Base-by-base conservation (phyloP, 2,113 vertebrate species). In the Polypterus bichir region DNA sequence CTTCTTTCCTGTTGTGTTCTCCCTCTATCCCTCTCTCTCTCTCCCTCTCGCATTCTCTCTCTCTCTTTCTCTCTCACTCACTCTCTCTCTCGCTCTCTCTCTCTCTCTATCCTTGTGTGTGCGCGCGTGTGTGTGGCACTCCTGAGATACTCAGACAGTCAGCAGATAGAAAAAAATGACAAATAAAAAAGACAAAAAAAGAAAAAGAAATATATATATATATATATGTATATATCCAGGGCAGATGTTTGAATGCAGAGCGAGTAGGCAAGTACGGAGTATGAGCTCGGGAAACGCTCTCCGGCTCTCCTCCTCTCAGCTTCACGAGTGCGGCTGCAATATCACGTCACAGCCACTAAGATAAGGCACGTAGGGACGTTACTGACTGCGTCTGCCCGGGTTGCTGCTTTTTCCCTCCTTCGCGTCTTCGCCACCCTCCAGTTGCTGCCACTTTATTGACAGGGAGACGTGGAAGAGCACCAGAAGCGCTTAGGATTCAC, bases 301-400 rank as follows among this genome's bases (percentile, higher is more conserved):
- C 67, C 65, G 66, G 27, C 60, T 67, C 79, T 80, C 61, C 72
- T 74, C 77, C 74, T 76, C 76, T 74, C 70, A 76, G 80, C 81
- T 80, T 73, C 78, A 60, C 78, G 74, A 83, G 62, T 68, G 67
- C 63, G 80, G 83, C 82, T 86, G 86, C 86, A 88, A 82, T 83
- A 86, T 79, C 84, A 77, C 83, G 84, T 86, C 86, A 88, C 81
- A 70, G 80, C 78, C 81, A 76, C 81, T 75, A 71, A 82, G 79
- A 84, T 79, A 79, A 78, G 76, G 85, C 83, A 82, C 83, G 80
- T 81, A 78, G 78, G 78, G 74, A 81, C 84, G 79, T 74, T 75
- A 71, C 74, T 76, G 69, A 69, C 79, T 85, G 80, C 81, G 82
- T 82, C 80, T 85, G 82, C 27, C 27, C 27, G 27, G 27, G 27